Base-by-base conservation (phyloP, 2,888 invertebrate genomes). In the Pasiphila rectangulata region DNA sequence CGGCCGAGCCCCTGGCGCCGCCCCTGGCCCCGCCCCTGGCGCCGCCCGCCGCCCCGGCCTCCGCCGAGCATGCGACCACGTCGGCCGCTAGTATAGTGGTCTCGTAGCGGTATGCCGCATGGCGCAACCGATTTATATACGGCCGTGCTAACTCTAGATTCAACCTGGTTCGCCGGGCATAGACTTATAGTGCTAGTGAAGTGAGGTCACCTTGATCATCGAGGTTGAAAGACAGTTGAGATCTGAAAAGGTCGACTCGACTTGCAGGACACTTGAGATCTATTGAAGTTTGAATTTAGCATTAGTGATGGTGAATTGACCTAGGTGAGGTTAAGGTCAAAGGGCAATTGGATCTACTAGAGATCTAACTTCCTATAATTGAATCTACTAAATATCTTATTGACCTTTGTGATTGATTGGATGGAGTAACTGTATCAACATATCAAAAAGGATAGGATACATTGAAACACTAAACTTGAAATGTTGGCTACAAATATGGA, bases 51-150 rank as follows among this genome's bases (percentile, higher is more conserved):
- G n/a, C n/a, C n/a, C n/a, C n/a, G n/a, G n/a, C 34, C n/a, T 1
- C 32, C 1, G 32, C 16, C 17, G 56, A 2, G 9, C 2, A 67
- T 2, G 9, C 32, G 2, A 2, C 32, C 9, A 32, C 78, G 1
- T 75, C 83, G 1, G 69, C 80, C 0, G 75, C 83, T 3, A 78
- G 67, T 67, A 70, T 68, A 43, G 83, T 87, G 34, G 85, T 77
- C 1, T 82, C 87, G 79, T 87, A 88, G 87, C 86, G 81, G 46
- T 85, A 86, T 72, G 79, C 79, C 52, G 73, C 73, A 39, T 85
- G 87, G 87, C 75, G 87, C 13, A 75, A 71, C 24, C 68, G 81
- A 69, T 87, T 84, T 76, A 84, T 86, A 50, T 87, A 73, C 65
- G 85, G 85, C 56, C 64, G 69, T 59, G 62, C 58, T 55, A 58